Evolutionary conservation across 2,888 invertebrate species (phyloP).

Genomic region (Stomorhina lunata): DNA sequence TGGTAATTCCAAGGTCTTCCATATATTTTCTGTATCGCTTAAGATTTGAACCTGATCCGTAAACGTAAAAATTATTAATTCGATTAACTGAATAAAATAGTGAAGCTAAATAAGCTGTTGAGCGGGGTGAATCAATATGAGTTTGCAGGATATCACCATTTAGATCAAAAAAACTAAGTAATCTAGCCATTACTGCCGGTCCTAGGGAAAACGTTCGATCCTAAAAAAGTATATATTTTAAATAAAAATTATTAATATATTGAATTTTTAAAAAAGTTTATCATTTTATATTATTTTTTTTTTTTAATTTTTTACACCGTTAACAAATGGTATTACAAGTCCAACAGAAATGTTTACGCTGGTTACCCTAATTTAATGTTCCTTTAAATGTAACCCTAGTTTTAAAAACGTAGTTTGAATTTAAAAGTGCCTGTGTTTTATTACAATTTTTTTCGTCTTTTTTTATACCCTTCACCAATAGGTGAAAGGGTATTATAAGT

Average conservation of each 20-base stretch:
- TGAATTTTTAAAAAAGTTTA: too few species aligned
- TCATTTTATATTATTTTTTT: too few species aligned
- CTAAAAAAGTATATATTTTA: constrained; percentile 79
- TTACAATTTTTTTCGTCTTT: too few species aligned
- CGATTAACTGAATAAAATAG: constrained; percentile 83
- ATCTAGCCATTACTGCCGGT: constrained; percentile 87
- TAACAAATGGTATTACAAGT: too few species aligned
- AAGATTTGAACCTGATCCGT: constrained; percentile 82
- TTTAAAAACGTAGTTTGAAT: too few species aligned
- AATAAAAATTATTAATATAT: background rate
- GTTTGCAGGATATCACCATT: constrained; percentile 89
- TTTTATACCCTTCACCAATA: too few species aligned
- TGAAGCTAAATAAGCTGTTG: constrained; percentile 89
- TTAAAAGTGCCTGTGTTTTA: too few species aligned
- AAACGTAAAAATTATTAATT: constrained; percentile 83
- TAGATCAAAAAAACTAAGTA: constrained; percentile 83
- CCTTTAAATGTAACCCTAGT: too few species aligned
- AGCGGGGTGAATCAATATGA: constrained; percentile 88
- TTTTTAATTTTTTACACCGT: too few species aligned
- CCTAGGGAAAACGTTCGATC: constrained; percentile 90
- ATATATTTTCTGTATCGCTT: constrained; percentile 86
- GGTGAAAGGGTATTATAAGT: too few species aligned
- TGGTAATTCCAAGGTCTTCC: constrained; percentile 84
- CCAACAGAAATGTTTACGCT: too few species aligned
- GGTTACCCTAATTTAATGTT: too few species aligned